Evolutionary conservation across 2,797 vertebrate species (phyloP).

Genomic region (Phataginus tricuspis): DNA sequence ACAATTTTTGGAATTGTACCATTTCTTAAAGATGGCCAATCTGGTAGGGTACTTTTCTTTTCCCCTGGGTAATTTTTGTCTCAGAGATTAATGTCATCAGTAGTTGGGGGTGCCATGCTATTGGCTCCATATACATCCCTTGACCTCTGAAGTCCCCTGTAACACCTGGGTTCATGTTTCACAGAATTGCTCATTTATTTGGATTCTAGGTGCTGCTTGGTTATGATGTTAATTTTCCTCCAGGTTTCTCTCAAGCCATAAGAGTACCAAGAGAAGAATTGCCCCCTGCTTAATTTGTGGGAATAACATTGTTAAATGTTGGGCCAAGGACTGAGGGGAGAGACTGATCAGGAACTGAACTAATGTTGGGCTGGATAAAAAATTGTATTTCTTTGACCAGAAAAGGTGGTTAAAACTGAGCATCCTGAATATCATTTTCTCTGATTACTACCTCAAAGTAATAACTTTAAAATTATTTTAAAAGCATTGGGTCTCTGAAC

Average conservation of each 20-base stretch:
- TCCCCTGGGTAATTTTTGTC: slow-evolving; percentile 41
- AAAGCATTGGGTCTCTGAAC: background rate
- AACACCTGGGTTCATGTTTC: background rate
- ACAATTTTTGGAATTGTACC: slow-evolving; percentile 45
- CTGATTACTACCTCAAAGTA: slow-evolving; percentile 25
- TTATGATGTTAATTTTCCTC: slow-evolving; percentile 43
- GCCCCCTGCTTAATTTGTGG: background rate
- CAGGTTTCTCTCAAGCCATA: slow-evolving; percentile 45
- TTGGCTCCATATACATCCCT: background rate
- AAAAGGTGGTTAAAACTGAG: slow-evolving; percentile 26
- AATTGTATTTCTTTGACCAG: slow-evolving; percentile 8
- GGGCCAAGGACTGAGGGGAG: background rate
- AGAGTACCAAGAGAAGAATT: background rate
- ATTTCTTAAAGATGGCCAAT: background rate
- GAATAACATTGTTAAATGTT: slow-evolving; percentile 36
- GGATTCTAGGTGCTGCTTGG: slow-evolving; percentile 37
- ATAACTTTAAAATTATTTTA: slow-evolving; percentile 54
- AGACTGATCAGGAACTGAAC: slow-evolving; percentile 19
- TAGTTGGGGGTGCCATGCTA: background rate
- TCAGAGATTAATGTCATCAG: slow-evolving; percentile 15
- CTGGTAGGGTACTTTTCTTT: slow-evolving; percentile 4
- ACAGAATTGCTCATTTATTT: slow-evolving; percentile 35
- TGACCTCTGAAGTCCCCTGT: slow-evolving; percentile 30
- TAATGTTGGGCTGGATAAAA: slow-evolving; percentile 45
- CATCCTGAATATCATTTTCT: slow-evolving; percentile 32